Evolutionary conservation across 2,113 vertebrate genomes (phyloP).

Genomic region (Mixornis gularis): DNA sequence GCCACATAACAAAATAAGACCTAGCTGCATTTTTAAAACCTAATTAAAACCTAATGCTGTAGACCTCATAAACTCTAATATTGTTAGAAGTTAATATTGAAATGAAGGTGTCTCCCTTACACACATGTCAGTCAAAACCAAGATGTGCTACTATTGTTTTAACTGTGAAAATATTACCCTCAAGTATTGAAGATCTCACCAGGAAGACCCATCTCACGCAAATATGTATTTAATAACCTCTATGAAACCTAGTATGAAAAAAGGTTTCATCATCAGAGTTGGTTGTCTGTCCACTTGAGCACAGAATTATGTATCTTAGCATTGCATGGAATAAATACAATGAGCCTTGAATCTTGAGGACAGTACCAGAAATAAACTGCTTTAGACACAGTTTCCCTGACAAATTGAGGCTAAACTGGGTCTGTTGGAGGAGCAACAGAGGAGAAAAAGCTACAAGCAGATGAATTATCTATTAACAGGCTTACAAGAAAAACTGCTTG

Average conservation of each 20-base stretch:
- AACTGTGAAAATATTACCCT: not conserved
- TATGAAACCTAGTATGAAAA: not conserved
- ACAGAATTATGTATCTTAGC: not conserved
- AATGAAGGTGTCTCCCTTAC: not conserved
- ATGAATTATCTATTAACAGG: not conserved
- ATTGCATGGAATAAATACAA: not conserved
- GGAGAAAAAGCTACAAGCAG: not conserved
- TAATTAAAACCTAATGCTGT: not conserved
- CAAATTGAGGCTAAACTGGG: not conserved
- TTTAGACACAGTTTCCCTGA: not conserved
- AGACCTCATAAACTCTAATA: not conserved
- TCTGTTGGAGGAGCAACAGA: not conserved
- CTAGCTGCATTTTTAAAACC: not conserved
- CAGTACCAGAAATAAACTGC: not conserved
- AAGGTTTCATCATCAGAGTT: not conserved
- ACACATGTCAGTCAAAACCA: not conserved
- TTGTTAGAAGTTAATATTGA: not conserved
- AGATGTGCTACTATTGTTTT: not conserved
- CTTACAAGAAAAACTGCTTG: not conserved
- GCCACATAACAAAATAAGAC: not conserved
- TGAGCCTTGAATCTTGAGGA: not conserved
- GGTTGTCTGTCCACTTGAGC: not conserved
- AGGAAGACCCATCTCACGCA: not conserved
- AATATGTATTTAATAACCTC: not conserved
- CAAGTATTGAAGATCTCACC: not conserved